Base-by-base conservation (phyloP, 2,888 invertebrate genomes). In the Argyra leucocephala region DNA sequence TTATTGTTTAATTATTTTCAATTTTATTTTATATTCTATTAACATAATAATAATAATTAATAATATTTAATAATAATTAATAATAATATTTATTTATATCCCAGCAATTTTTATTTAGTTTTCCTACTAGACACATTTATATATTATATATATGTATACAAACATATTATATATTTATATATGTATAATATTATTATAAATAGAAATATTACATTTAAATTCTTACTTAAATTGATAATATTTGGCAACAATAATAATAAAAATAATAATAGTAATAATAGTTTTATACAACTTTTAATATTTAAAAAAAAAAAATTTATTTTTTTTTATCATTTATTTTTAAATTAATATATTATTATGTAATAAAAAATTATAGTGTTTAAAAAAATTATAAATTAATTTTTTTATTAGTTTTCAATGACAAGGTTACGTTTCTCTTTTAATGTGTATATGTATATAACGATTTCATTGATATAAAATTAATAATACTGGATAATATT, bases 171-270 rank as follows among this genome's bases (percentile, higher is more conserved):
- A 15, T 59, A 23, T 23, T 23, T 59, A 15, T 59, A 57, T 57
- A 9, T 57, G n/a, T 57, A n/a, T n/a, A n/a, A n/a, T n/a, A n/a
- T 2, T 21, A 57, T 57, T 22, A 59, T 59, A 57, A 57, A 59
- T 59, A 48, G 12, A 48, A 48, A 12, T 48, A 48, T 48, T 48
- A 48, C 15, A 48, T 48, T 6, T 48, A 48, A 48, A 48, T 48
- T 48, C 2, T 48, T 48, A 48, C 59, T 66, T 67, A 67, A 61
- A 63, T 68, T 68, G 63, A 68, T 65, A 66, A 63, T 67, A 67
- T 67, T 67, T 66, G 67, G 66, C 68, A 67, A 67, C 64, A 67
- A 67, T 67, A 65, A 64, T 63, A 63, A 48, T 48, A 48, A 48
- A 18, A 67, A 67, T 67, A 65, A 64, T 63, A 57, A 22, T 62